phyloP scores from a whole-genome alignment of 1,140 invertebrate species.

The Drosophila obscura region DNA sequence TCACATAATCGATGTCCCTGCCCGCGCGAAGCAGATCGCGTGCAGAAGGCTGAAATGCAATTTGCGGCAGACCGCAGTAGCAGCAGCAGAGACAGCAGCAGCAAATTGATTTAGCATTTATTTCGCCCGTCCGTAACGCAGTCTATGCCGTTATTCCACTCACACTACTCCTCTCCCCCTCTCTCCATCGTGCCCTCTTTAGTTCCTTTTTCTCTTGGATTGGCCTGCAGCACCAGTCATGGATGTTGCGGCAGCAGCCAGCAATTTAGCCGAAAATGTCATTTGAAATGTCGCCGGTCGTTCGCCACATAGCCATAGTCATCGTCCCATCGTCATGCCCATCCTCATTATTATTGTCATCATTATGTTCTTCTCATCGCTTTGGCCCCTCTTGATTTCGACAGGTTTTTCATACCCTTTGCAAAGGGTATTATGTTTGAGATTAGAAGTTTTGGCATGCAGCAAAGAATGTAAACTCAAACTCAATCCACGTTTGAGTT shows the following conservation, averaged over 20 bases:
- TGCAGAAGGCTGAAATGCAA: conserved; percentile 46
- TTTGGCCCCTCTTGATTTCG: conserved; percentile 35
- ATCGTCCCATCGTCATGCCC: too few relatives aligned
- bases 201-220: not conserved
- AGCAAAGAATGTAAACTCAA: not conserved
- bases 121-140: conserved; percentile 21
- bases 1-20: conserved; percentile 37
- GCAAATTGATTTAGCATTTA: conserved; percentile 71
- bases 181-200: too few relatives aligned
- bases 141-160: too few relatives aligned
- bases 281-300: conserved; percentile 67
- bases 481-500: not conserved
- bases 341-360: too few relatives aligned
- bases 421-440: not conserved
- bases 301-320: not conserved
- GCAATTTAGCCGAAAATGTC: conserved; percentile 67
- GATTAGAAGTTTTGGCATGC: conserved; percentile 3
- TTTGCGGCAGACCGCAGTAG: conserved; percentile 45
- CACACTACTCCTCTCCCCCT: too few relatives aligned
- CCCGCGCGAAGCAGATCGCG: conserved; percentile 12
- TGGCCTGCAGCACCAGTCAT: conserved; percentile 17
- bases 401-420: conserved; percentile 40
- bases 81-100: conserved; percentile 1
- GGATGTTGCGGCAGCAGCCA: conserved; percentile 18
- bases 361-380: conserved; percentile 14